These are phyloP conservation scores for Phortica variegata DNA, from an alignment of 1,140 invertebrate species.

Conservation along the genomic window DNA sequence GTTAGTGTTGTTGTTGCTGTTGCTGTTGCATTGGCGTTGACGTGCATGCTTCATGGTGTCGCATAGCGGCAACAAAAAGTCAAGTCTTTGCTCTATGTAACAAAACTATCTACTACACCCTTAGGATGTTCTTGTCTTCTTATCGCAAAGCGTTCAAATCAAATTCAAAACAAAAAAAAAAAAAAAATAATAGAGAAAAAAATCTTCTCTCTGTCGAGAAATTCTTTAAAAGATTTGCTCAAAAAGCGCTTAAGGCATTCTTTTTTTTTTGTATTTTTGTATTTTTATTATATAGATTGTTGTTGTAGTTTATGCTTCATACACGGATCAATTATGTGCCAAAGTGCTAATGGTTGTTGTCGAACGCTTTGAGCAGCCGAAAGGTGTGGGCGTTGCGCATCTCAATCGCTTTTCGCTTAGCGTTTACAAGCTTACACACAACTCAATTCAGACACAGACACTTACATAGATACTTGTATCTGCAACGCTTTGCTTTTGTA, in stretches of 20 bases:
- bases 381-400: conserved; percentile 18
- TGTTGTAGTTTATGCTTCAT: conserved; percentile 46
- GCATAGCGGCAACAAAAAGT: conserved; percentile 34
- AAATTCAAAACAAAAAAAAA: too few species aligned
- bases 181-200: too few species aligned
- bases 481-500: conserved; percentile 6
- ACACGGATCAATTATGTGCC: conserved; percentile 56
- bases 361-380: conserved; percentile 32
- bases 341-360: conserved; percentile 56
- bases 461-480: conserved; percentile 15
- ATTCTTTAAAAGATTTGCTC: conserved; percentile 13
- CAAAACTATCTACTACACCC: conserved; percentile 39
- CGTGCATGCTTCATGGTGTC: conserved; percentile 27
- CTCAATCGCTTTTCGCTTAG: too few species aligned
- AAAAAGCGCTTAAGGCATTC: conserved; percentile 15
- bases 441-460: too few species aligned
- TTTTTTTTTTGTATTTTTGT: too few species aligned
- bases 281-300: too few species aligned
- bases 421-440: too few species aligned
- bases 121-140: conserved; percentile 49
- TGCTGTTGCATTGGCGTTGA: conserved; percentile 5
- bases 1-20: conserved; percentile 12
- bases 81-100: too few species aligned
- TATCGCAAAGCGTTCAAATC: too few species aligned
- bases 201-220: conserved; percentile 28